Percentiles rank a stretch among this genome's conserved stretches.
Evolutionary conservation across 2,113 vertebrate species (phyloP).

Genomic region (Lonchura striata): DNA sequence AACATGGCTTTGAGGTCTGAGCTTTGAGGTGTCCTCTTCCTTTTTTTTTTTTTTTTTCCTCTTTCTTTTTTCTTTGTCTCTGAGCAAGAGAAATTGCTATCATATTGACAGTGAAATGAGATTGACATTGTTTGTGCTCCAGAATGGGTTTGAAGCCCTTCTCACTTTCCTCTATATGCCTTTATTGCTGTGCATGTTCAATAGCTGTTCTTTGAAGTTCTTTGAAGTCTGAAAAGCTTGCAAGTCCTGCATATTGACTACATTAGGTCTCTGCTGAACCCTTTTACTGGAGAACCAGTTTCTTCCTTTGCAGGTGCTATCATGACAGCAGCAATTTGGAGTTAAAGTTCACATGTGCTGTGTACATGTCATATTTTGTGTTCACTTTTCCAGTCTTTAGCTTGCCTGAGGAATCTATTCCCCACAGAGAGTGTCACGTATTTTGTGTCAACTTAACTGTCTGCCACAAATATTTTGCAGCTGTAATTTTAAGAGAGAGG

Average conservation of each 20-base stretch:
- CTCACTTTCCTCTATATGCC: not conserved
- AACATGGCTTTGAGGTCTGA: not conserved
- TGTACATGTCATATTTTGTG: not conserved
- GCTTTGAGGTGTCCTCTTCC: not conserved
- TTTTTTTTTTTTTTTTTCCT: not conserved
- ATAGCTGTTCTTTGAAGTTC: not conserved
- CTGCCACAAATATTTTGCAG: not conserved
- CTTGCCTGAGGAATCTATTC: not conserved
- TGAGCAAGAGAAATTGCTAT: not conserved
- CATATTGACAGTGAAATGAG: not conserved
- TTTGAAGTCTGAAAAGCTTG: not conserved
- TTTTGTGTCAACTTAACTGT: not conserved
- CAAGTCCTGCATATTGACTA: not conserved
- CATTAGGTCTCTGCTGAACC: not conserved
- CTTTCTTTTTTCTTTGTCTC: not conserved
- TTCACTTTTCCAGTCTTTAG: not conserved
- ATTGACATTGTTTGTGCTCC: not conserved
- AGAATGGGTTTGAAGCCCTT: not conserved
- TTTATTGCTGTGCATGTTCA: not conserved
- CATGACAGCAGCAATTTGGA: not conserved
- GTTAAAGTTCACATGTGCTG: not conserved
- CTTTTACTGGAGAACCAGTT: not conserved
- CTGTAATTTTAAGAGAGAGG: not conserved
- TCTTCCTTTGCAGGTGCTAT: not conserved
- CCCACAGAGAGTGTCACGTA: rapidly evolving